Conservation (phyloP, 2,888 invertebrate species). For the Cephonodes hylas region DNA sequence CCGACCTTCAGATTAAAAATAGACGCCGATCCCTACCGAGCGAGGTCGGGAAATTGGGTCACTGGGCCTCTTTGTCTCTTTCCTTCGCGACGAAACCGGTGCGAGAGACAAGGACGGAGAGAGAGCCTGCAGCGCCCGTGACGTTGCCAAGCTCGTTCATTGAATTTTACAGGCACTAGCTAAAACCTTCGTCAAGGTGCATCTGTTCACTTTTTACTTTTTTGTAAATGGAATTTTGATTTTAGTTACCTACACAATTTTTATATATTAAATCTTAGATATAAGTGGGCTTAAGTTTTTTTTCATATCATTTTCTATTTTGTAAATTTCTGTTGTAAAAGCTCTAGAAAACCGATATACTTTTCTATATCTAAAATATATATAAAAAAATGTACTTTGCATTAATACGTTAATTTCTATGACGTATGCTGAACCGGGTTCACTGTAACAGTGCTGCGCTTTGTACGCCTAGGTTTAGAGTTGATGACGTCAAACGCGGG, state of each 20-base stretch:
- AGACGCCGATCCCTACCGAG: conserved; percentile 73
- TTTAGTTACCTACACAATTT: background rate
- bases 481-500: conserved; percentile 75
- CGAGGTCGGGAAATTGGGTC: conserved; percentile 79
- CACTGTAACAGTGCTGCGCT: background rate
- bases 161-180: conserved; percentile 67
- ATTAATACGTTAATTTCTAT: background rate
- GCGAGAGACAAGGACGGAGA: conserved; percentile 43
- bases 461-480: conserved; percentile 32
- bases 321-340: no score
- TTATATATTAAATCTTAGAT: no score
- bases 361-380: no score
- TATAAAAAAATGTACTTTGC: no score
- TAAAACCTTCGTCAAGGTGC: conserved; percentile 49
- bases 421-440: background rate
- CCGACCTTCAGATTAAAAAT: conserved; percentile 80
- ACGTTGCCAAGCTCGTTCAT: conserved; percentile 72
- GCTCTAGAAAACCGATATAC: no score
- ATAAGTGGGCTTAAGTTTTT: no score
- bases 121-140: conserved; percentile 62
- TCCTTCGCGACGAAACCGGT: conserved; percentile 31
- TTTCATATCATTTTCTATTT: no score
- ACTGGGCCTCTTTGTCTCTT: conserved; percentile 50
- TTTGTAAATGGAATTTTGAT: background rate
- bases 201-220: conserved; percentile 30